These are phyloP conservation scores for Xenus cinereus DNA, from an alignment of 2,113 vertebrate genomes.

Conservation along the genomic window DNA sequence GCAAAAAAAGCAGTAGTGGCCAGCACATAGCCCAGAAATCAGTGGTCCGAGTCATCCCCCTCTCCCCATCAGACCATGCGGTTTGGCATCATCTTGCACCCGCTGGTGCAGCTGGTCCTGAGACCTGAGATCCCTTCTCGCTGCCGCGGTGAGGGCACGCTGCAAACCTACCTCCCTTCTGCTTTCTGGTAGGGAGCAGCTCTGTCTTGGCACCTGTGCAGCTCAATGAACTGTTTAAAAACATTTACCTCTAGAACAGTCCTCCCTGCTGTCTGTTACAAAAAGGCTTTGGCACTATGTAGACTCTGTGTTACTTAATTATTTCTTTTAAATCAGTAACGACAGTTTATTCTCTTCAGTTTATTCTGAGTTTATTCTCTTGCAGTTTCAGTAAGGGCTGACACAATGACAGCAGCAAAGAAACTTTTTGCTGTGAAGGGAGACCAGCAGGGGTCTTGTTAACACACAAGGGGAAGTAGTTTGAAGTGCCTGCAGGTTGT, in stretches of 20 bases:
- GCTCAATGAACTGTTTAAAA: background rate
- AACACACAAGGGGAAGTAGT: background rate
- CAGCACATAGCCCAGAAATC: background rate
- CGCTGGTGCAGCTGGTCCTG: background rate
- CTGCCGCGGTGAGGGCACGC: accelerated
- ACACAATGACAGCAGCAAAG: background rate
- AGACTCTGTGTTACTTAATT: background rate
- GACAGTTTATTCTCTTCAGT: background rate
- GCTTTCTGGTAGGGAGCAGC: background rate
- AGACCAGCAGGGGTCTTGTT: background rate
- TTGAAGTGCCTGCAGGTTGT: background rate
- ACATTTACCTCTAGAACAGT: background rate
- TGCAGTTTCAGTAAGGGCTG: background rate
- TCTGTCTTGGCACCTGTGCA: background rate
- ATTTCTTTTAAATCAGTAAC: background rate
- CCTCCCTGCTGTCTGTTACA: background rate
- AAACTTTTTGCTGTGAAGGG: constrained; percentile 6
- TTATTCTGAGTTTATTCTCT: background rate
- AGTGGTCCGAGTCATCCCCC: background rate
- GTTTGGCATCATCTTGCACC: background rate
- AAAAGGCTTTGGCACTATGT: background rate
- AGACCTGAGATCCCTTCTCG: background rate
- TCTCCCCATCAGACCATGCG: background rate
- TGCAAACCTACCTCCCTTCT: background rate
- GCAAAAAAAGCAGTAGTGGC: background rate